These are phyloP conservation scores for Cranoglanis bouderius DNA, from an alignment of 2,113 vertebrate species.

Conservation along the genomic window DNA sequence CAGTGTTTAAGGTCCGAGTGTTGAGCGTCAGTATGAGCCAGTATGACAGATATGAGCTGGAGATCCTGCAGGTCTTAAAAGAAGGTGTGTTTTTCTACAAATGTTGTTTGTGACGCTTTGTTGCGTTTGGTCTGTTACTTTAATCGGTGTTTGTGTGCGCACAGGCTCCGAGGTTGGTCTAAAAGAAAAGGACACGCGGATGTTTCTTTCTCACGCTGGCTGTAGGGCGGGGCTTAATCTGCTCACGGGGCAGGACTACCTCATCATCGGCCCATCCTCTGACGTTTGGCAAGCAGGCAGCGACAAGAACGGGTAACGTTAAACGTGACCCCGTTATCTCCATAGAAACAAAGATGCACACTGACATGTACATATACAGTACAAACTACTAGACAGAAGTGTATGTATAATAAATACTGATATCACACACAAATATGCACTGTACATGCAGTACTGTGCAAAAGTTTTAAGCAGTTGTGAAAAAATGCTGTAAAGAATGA, in stretches of 20 bases:
- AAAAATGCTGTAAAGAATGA: no score
- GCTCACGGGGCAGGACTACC: constrained; percentile 63
- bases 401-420: no score
- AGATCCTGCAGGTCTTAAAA: constrained; percentile 70
- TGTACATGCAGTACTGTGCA: no score
- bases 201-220: constrained; percentile 70
- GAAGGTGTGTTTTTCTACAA: constrained; percentile 57
- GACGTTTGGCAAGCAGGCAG: constrained; percentile 66
- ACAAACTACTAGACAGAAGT: no score
- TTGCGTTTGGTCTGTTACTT: neutral
- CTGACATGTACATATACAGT: no score
- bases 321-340: neutral
- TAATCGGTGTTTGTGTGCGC: no score
- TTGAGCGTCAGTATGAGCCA: constrained; percentile 62
- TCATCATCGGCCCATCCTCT: constrained; percentile 68
- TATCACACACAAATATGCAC: no score
- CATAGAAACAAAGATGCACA: neutral
- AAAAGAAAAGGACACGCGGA: constrained; percentile 52
- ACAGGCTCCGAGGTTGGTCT: constrained; percentile 67
- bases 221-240: constrained; percentile 68
- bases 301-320: constrained; percentile 55
- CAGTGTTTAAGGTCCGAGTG: constrained; percentile 70
- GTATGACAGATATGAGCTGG: constrained; percentile 74
- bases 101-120: neutral
- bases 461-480: no score